Conservation (phyloP, 2,888 invertebrate genomes). For the Watsonalla cultraria region DNA sequence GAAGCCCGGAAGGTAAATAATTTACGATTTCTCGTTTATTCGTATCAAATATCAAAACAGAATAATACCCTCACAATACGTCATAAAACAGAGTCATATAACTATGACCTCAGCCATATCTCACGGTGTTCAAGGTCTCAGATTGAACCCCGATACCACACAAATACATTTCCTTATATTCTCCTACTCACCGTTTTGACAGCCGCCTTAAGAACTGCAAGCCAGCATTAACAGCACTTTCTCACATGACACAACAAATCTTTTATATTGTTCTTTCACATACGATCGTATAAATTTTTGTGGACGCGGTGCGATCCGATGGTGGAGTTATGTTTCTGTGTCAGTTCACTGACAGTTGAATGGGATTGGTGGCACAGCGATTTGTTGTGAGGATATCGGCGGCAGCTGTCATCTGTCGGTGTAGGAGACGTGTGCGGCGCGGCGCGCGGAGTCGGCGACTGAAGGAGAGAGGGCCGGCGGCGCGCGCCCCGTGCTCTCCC, state of each 20-base stretch:
- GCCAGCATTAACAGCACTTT: constrained; percentile 38
- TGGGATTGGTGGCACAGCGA: constrained; percentile 32
- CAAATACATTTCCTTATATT: constrained; percentile 16
- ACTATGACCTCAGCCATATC: constrained; percentile 23
- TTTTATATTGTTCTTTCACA: constrained; percentile 29
- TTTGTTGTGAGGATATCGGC: constrained; percentile 45
- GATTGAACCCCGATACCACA: constrained; percentile 30
- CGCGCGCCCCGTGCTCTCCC: constrained; percentile 49
- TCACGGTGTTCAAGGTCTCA: constrained; percentile 30
- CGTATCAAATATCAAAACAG: constrained; percentile 37
- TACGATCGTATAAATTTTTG: constrained; percentile 15
- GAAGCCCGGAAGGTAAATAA: background rate
- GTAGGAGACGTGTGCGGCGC: constrained; percentile 42
- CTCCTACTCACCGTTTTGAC: constrained; percentile 53
- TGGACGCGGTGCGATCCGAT: constrained; percentile 7
- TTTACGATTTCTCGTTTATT: constrained; percentile 25
- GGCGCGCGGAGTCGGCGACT: constrained; percentile 51
- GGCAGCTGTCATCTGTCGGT: constrained; percentile 53
- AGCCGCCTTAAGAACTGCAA: constrained; percentile 55
- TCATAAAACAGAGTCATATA: constrained; percentile 5
- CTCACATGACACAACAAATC: constrained; percentile 53
- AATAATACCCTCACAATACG: constrained; percentile 34
- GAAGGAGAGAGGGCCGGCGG: constrained; percentile 39
- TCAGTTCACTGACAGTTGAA: constrained; percentile 30
- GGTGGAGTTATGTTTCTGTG: constrained; percentile 12